Base-by-base conservation (phyloP, 1,140 invertebrate species). In the Drosophila pectinifera region DNA sequence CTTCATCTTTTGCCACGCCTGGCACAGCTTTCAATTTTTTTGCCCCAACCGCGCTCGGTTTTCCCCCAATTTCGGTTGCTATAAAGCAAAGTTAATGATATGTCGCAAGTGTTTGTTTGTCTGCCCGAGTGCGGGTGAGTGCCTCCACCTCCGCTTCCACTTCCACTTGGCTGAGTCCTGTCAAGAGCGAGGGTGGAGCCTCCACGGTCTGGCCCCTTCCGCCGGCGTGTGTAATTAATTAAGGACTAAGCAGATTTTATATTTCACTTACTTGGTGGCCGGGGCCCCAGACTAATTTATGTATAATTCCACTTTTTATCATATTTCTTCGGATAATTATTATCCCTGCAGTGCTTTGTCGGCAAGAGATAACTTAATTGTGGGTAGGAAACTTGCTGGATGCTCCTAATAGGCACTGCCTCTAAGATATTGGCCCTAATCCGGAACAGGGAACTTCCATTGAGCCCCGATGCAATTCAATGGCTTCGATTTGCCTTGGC, bases 1-100 rank as follows among this genome's bases (percentile, higher is more conserved):
- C 73, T 73, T 85, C 77, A 77, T 73, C 73, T 56, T 77, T 76
- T 62, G 59, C 62, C 41, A 20, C 39, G 39, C 58, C 69, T 16
- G 53, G 22, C 63, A 67, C 5, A 55, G 72, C 72, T 49, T 73
- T 73, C 48, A 73, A 54, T 77, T 76, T 75, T 75, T 57, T 49
- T 22, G 14, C 42, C 28, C 46, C 42, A 22, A 20, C 41, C 49
- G 0, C 39, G 34, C 20, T 24, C 11, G 36, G 36, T 31, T 49
- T 13, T 13, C 18, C 22, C 28, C 46, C 63, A 54, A 69, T 68
- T 83, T 67, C 42, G 73, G 61, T 70, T 59, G 76, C 53, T 53
- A 77, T 84, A 80, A 84, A 84, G 80, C 77, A 80, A 77, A 84
- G 80, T 84, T 84, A 84, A 84, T 84, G 80, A 85, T 85, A 85